A percentile compares a stretch with the other conserved stretches of the same genome.
Conservation (phyloP, 2,113 vertebrate species). For the Notothenia rossii region DNA sequence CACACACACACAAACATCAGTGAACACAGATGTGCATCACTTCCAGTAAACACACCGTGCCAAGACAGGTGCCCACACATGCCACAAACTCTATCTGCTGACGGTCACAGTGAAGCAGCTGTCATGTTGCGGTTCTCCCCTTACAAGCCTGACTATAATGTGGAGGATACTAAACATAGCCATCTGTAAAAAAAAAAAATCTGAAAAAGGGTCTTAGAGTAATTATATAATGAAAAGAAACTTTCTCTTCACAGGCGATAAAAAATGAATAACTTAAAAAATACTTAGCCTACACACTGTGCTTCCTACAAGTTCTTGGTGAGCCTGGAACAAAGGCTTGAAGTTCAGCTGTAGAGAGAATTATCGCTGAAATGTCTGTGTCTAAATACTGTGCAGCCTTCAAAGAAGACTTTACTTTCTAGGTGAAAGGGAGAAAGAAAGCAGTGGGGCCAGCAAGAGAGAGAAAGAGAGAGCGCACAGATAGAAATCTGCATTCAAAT, state of each 20-base stretch:
- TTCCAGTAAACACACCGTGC: slow-evolving; percentile 7
- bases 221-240: slow-evolving; percentile 10
- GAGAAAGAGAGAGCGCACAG: no score
- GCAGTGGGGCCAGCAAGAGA: background rate
- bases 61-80: background rate
- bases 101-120: slow-evolving; percentile 24
- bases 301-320: background rate
- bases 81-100: slow-evolving; percentile 8
- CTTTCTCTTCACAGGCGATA: background rate
- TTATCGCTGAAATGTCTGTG: background rate
- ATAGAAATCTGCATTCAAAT: background rate
- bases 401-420: background rate
- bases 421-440: background rate
- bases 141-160: background rate
- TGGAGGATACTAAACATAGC: background rate
- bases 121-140: slow-evolving; percentile 8
- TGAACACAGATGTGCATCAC: slow-evolving; percentile 35
- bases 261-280: background rate
- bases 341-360: background rate
- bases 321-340: background rate
- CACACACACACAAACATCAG: background rate
- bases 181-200: background rate
- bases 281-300: background rate
- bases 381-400: background rate
- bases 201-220: background rate